Base-by-base conservation (phyloP, 2,888 invertebrate species). In the Latrodectus elegans region DNA sequence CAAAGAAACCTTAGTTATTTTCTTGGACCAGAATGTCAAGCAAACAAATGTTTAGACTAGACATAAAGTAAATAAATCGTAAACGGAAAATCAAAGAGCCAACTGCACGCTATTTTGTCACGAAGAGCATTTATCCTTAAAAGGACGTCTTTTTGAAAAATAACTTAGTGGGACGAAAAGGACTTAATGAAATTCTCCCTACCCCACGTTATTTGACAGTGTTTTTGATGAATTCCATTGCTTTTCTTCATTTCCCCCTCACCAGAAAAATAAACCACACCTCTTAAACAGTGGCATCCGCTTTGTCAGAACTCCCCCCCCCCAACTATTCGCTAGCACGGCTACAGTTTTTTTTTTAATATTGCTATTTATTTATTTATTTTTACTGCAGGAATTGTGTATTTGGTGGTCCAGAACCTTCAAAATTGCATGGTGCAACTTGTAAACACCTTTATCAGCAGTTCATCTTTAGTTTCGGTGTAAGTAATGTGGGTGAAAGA, bases 371-470 rank as follows among this genome's bases (percentile, higher is more conserved):
- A 10, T n/a, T 60, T 38, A 38, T 38, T 38, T 38, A 38, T 38
- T 38, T 38, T 38, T 38, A 38, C 38, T 60, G 6, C 12, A 60
- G 12, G 60, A 60, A 60, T n/a, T n/a, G n/a, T 60, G 12, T 60
- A 60, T 15, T 22, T 68, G 68, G 68, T 68, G 68, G 68, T 68
- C 68, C 17, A 14, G 22, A 26, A 17, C 6, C 9, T 22, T 68
- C 68, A 68, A 68, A 26, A 15, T 22, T 14, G 12, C 68, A 17
- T 26, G 68, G 68, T 60, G 68, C 17, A 68, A 22, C 68, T 17
- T 68, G 68, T 68, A 68, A 68, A 68, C 68, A 68, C 68, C 68
- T 26, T 17, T 68, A 68, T 68, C 68, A 68, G 68, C 17, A 22
- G 68, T 68, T 68, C 68, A 17, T 68, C 68, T 68, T 68, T 22